Evolutionary conservation across 2,797 vertebrate genomes (phyloP).

Genomic region (Ibycter americanus): DNA sequence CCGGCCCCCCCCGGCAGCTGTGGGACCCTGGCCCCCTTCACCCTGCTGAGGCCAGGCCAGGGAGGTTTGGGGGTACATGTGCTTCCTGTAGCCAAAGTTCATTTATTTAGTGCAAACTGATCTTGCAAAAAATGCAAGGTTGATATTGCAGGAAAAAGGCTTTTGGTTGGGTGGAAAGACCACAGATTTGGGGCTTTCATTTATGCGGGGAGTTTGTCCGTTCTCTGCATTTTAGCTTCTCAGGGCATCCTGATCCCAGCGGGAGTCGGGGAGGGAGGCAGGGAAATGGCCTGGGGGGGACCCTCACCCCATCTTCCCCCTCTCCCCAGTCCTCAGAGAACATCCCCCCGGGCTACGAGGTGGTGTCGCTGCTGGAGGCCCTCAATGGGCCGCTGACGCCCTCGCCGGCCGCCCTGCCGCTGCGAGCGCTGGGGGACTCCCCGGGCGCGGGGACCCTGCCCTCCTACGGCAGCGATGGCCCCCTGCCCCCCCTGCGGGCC

Average conservation of each 20-base stretch:
- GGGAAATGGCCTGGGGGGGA: fast-evolving
- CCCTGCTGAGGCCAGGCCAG: not conserved
- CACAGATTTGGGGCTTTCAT: not conserved
- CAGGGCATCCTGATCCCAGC: not conserved
- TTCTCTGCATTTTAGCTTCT: not conserved
- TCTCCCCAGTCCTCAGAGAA: conserved; percentile 88
- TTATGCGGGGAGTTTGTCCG: not conserved
- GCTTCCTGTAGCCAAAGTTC: not conserved
- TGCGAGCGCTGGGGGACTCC: conserved; percentile 80
- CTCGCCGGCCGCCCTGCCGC: conserved; percentile 80
- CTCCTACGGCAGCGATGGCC: conserved; percentile 84
- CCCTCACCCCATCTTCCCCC: not conserved
- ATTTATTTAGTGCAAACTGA: not conserved
- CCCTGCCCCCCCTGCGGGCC: conserved; percentile 80
- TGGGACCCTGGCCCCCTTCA: not conserved
- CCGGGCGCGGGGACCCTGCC: conserved; percentile 83
- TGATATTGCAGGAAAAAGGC: fast-evolving
- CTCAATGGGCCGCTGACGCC: conserved; percentile 92
- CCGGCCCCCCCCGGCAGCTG: fast-evolving
- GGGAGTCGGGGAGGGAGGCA: not conserved
- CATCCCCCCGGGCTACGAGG: conserved; percentile 94
- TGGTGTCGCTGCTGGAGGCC: conserved; percentile 94
- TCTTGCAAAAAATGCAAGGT: not conserved
- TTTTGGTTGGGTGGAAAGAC: not conserved
- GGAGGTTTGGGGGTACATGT: not conserved